Evolutionary conservation across 2,888 invertebrate species (phyloP), one percentile per base, ranked within the genome.

Genomic region (Steinernema hermaphroditum): DNA sequence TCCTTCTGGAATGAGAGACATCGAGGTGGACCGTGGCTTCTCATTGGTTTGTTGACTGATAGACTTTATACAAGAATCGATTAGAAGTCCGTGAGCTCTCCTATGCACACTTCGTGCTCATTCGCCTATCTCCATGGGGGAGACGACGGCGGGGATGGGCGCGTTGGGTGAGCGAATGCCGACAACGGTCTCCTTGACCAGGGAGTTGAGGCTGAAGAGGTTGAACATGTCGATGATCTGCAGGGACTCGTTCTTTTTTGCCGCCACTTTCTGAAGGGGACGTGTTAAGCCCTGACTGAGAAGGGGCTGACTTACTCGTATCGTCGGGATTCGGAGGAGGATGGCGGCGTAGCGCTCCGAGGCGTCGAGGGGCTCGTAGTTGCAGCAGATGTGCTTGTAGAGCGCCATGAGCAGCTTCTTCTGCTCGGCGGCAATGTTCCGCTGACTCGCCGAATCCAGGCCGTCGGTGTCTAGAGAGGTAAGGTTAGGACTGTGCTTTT

Each of bases 141-240:
- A 62, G 16, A 62, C 32, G 14, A 62, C 62, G 16, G 29, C 32
- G 19, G 50, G 50, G 14, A 62, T 34, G 27, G 62, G 62, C 14
- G 69, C 72, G 27, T 72, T 73, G 16, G 78, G 71, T 12, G 75
- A 77, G 27, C 82, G 75, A 9, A 79, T 76, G 6, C 85, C 85
- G 12, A 85, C 77, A 0, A 83, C 81, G 2, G 85, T 85, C 70
- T 85, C 85, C 70, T 80, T 80, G 19, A 85, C 85, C 29, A 85
- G 73, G 4, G 81, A 76, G 69, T 84, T 83, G 46, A 85, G 74
- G 62, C 78, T 78, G 71, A 83, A 83, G 68, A 85, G 75, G 75
- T 84, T 82, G 69, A 85, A 81, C 82, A 85, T 84, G 72, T 86
- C 85, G n/a, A 85, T 78, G 41, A 85, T 83, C 75, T 86, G 84